Conservation (phyloP, 2,113 vertebrate genomes). For the Oreochromis aureus region DNA sequence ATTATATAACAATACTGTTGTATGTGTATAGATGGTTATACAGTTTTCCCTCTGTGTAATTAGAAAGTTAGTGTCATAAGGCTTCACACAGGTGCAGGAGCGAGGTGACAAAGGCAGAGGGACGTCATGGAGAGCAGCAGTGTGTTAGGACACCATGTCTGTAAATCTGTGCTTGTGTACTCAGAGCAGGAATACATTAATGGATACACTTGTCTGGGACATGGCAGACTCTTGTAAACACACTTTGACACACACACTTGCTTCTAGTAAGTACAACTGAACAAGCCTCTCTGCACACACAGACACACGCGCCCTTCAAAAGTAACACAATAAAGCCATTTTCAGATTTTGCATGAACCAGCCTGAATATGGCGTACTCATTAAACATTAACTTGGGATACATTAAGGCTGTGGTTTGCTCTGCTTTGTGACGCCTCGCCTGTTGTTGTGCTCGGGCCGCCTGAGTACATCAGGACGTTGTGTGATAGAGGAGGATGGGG, state of each 20-base stretch:
- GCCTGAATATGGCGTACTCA: conserved; percentile 54
- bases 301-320: not conserved
- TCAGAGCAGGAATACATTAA: conserved; percentile 66
- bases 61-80: not conserved
- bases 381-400: conserved; percentile 65
- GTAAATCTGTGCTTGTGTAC: conserved; percentile 61
- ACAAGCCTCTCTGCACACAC: conserved; percentile 7
- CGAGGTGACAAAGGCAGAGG: conserved; percentile 31
- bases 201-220: conserved; percentile 62
- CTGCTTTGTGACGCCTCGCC: conserved; percentile 4
- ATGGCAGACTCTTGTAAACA: conserved; percentile 57
- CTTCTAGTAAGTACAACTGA: conserved; percentile 28
- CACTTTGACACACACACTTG: conserved; percentile 25
- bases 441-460: conserved; percentile 20
- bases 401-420: conserved; percentile 46
- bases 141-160: conserved; percentile 44
- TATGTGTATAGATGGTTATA: not conserved
- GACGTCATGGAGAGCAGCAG: conserved; percentile 48
- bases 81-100: conserved; percentile 25
- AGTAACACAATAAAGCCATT: conserved; percentile 70
- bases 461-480: conserved; percentile 24
- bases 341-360: conserved; percentile 49
- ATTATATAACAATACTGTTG: not conserved
- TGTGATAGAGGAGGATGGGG: conserved; percentile 39
- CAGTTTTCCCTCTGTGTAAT: not conserved